These are phyloP conservation scores for Centrocercus urophasianus DNA, from an alignment of 2,113 vertebrate species.

Conservation along the genomic window DNA sequence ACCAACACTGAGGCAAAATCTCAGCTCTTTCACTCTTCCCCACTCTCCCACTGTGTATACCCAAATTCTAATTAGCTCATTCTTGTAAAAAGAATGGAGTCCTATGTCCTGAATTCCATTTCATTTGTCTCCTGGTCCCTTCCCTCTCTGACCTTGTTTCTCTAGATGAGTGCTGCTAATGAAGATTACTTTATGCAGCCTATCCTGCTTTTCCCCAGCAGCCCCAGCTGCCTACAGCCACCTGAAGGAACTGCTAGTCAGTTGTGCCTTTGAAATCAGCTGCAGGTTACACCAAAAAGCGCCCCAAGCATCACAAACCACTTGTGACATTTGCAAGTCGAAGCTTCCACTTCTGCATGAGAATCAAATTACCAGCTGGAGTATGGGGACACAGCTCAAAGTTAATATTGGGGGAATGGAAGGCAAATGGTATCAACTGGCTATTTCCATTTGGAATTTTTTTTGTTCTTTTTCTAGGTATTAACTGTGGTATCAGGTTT, in stretches of 20 bases:
- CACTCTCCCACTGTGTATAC: background rate
- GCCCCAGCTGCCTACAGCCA: background rate
- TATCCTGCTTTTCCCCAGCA: background rate
- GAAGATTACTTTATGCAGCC: slow-evolving; percentile 20
- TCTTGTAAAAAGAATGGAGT: background rate
- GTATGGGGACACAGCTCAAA: slow-evolving; percentile 23
- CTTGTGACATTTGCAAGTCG: background rate
- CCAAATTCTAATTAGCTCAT: slow-evolving; percentile 29
- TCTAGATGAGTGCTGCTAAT: slow-evolving; percentile 4
- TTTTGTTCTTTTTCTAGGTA: background rate
- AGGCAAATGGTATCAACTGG: background rate
- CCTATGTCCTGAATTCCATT: background rate
- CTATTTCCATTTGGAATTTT: background rate
- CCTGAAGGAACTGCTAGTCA: background rate
- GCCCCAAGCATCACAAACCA: slow-evolving; percentile 1
- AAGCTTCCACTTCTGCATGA: slow-evolving; percentile 2
- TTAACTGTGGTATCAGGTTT: background rate
- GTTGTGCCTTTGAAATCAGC: background rate
- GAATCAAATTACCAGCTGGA: slow-evolving; percentile 12
- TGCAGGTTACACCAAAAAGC: slow-evolving; percentile 3
- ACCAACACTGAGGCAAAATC: background rate
- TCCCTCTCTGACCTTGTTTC: background rate
- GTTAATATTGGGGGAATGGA: background rate
- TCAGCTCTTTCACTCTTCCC: background rate
- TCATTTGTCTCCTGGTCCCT: background rate